Evolutionary conservation across 2,888 invertebrate species (phyloP), one percentile per base, ranked within the genome.

Genomic region (Morinoia aosen): DNA sequence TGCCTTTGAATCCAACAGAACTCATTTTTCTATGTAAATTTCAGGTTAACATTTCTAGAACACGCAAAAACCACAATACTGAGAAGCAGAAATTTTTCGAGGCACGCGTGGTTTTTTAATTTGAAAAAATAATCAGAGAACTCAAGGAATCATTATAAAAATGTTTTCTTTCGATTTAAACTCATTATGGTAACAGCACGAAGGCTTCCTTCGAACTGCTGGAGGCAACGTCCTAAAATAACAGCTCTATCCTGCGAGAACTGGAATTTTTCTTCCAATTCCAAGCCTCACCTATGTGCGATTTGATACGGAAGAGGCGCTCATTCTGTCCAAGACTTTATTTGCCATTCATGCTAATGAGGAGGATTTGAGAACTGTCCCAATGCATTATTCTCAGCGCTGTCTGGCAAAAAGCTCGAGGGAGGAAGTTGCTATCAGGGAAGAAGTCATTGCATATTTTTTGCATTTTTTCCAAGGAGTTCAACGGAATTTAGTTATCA

Each of bases 331-430:
- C 40, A 16, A 57, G 94, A 94, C 58, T 94, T 94, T 94, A 94
- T 94, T 94, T 94, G 58, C 94, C 57, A 94, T 94, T 57, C 58
- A 94, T 94, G 94, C 94, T 58, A 58, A 94, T 94, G 57, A 58
- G 94, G 58, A 57, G 39, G 39, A 94, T 94, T 90, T 90, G 40
- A 90, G 90, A 90, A 90, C 90, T 90, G 90, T 39, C 48, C 40
- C 90, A 90, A 90, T 90, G 90, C 90, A 90, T 90, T 40, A 90
- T 90, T 90, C 90, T 48, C 90, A 48, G 39, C 10, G 16, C 40
- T 90, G 90, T 90, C 90, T 39, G 90, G 90, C 39, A 90, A 90
- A 90, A 90, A 48, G 40, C 48, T 10, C 40, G 40, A 14, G 40
- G 40, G 39, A 90, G 90, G 90, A 90, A 90, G 48, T 48, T 90